Base-by-base conservation (phyloP, 2,888 invertebrate species). In the Uloborus plumipes region DNA sequence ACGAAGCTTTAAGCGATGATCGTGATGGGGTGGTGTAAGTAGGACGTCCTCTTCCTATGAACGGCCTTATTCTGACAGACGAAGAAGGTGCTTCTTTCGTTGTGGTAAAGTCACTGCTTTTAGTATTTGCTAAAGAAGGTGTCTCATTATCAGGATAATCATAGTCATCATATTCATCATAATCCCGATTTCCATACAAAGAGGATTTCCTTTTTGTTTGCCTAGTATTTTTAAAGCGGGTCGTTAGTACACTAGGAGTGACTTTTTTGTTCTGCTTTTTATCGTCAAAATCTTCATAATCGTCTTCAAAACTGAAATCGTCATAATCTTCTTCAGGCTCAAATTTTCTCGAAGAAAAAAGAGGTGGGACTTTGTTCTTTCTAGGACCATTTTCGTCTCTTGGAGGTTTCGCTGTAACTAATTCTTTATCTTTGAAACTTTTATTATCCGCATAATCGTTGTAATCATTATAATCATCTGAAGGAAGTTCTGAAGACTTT, bases 91-190 rank as follows among this genome's bases (percentile, higher is more conserved):
- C 64, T 66, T 84, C 84, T 50, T 75, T 79, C 51, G 70, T 9
- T 14, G 83, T 53, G 2, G 77, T 49, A 22, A 47, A 18, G 14
- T 75, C 72, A 61, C 55, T 83, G 16, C 26, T 72, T 31, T 53
- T 70, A 13, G 77, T 26, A 2, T 55, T 11, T n/a, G 58, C 51
- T 26, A 53, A 16, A 16, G 65, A 58, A 20, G 26, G 18, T 16
- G 69, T 59, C 20, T 83, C 83, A 62, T 39, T 59, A 1, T 82
- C 79, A 31, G 82, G 62, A 39, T 84, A 74, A 11, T 81, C 85
- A 69, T 84, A 79, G 49, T 85, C 82, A n/a, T 84, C 85, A 59
- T 84, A 85, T 58, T 85, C 85, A 16, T 84, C 76, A 59, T 75
- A 84, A 58, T 84, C 79, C 20, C 26, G 51, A 58, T 84, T 64